These are phyloP conservation scores for Rhingia rostrata DNA, from an alignment of 2,888 invertebrate species.

Conservation along the genomic window DNA sequence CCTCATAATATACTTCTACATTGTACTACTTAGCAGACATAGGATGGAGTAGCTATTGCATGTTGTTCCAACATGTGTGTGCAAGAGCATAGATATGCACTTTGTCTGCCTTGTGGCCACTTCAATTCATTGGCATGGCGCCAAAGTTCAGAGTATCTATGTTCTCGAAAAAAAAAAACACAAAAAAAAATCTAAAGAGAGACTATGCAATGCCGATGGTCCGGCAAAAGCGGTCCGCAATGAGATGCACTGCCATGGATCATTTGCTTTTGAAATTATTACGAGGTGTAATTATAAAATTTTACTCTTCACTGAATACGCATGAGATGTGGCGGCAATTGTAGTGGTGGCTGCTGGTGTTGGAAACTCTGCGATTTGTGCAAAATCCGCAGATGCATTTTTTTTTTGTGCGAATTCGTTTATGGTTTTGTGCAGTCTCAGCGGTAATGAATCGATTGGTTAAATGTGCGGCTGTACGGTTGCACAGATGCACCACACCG, in stretches of 20 bases:
- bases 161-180: neutral
- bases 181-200: neutral
- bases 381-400: conserved; percentile 49
- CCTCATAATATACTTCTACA: conserved; percentile 42
- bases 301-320: conserved; percentile 56
- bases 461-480: conserved; percentile 17
- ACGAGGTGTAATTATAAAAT: conserved; percentile 70
- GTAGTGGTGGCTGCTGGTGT: neutral
- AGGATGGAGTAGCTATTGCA: conserved; percentile 36
- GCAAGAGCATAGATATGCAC: conserved; percentile 38
- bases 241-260: conserved; percentile 60
- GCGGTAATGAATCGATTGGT: conserved; percentile 51
- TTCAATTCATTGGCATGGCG: conserved; percentile 68
- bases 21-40: conserved; percentile 54
- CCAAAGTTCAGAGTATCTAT: conserved; percentile 63
- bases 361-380: conserved; percentile 29
- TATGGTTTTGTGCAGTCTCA: conserved; percentile 33
- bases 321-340: conserved; percentile 34
- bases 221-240: conserved; percentile 1
- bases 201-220: conserved; percentile 15
- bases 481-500: conserved; percentile 1
- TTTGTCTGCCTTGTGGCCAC: conserved; percentile 42
- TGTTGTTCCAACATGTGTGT: conserved; percentile 46
- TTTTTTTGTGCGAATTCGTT: conserved; percentile 12
- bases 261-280: conserved; percentile 61